A percentile compares a stretch with the other conserved stretches of the same genome.
Conservation (phyloP, 2,797 vertebrate species). For the Syngnathus acus region DNA sequence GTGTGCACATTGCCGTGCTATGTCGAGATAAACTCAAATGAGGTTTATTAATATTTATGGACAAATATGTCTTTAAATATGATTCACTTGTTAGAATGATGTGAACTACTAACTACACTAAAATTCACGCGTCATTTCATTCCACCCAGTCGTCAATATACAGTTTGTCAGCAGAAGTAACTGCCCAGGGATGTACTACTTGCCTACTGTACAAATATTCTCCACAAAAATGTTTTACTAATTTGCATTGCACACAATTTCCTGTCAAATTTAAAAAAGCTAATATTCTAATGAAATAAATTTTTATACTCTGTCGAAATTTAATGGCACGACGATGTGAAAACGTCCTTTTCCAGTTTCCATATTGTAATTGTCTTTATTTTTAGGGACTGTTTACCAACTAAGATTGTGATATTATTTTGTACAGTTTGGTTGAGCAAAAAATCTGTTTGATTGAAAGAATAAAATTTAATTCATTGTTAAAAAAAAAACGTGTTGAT, state of each 20-base stretch:
- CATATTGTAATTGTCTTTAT: background rate
- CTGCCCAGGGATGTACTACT: background rate
- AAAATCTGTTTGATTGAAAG: background rate
- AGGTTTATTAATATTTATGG: background rate
- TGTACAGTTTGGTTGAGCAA: background rate
- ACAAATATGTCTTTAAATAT: background rate
- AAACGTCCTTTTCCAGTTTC: background rate
- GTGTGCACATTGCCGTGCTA: background rate
- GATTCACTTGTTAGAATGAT: background rate
- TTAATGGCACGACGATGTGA: background rate
- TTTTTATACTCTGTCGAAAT: background rate
- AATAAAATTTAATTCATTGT: background rate
- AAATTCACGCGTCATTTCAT: background rate
- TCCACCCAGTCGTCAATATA: background rate
- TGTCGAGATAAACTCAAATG: background rate
- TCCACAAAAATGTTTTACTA: background rate
- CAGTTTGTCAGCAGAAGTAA: background rate
- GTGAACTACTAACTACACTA: background rate
- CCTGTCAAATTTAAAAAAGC: background rate
- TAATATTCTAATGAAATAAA: background rate
- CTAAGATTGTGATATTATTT: background rate
- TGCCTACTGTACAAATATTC: no score
- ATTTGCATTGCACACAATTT: background rate
- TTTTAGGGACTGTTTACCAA: constrained; percentile 1
- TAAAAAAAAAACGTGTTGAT: no score